Conservation (phyloP, 2,888 invertebrate species). For the Papilio elwesi region DNA sequence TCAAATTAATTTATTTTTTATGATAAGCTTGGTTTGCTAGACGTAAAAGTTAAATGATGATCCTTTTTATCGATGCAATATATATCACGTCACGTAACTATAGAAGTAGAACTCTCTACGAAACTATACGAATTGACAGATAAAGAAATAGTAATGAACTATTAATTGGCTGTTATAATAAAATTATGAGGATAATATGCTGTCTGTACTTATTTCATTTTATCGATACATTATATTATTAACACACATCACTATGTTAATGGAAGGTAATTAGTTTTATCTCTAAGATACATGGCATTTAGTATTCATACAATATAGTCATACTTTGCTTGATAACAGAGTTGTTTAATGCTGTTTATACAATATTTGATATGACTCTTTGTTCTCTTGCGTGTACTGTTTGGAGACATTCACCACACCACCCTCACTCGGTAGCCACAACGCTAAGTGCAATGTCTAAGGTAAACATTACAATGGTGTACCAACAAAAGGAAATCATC, state of each 20-base stretch:
- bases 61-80: no score
- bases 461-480: background rate
- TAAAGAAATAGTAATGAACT: constrained; percentile 1
- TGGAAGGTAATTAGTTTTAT: constrained; percentile 15
- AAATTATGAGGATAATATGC: background rate
- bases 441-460: background rate
- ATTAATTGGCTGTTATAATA: background rate
- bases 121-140: background rate
- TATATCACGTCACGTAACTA: no score
- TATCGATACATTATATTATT: background rate
- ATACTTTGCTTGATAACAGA: background rate
- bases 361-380: background rate
- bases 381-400: background rate
- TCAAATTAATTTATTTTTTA: no score
- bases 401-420: background rate
- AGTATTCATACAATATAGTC: background rate
- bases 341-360: background rate
- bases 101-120: no score
- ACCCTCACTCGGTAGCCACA: background rate
- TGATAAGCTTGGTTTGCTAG: no score
- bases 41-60: no score
- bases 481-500: no score
- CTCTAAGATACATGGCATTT: constrained; percentile 3
- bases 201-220: background rate
- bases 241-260: background rate